Evolutionary conservation across 2,797 vertebrate species (phyloP).

Genomic region (Enteromius treurensis): DNA sequence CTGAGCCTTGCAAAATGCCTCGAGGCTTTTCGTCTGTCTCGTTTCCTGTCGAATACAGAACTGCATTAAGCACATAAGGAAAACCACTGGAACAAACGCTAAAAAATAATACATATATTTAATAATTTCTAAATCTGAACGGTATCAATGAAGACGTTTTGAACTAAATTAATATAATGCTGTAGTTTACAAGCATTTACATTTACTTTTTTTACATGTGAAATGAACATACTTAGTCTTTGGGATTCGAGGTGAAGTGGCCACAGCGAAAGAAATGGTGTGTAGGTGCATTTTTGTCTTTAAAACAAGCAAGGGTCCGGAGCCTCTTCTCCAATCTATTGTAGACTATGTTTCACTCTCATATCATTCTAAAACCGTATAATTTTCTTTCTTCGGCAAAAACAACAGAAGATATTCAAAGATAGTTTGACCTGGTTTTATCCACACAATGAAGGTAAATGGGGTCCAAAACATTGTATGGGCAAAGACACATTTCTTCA

Average conservation of each 20-base stretch:
- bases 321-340: neutral
- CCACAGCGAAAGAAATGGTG: neutral
- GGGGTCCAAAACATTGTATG: neutral
- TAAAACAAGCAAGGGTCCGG: neutral
- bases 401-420: neutral
- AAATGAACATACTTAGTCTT: neutral
- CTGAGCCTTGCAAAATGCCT: constrained; percentile 24
- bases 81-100: neutral
- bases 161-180: neutral
- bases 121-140: constrained; percentile 3
- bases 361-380: neutral
- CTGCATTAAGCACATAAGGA: constrained; percentile 1
- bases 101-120: neutral
- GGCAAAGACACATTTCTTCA: neutral
- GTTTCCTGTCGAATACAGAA: constrained; percentile 3
- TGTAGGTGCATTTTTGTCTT: neutral
- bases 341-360: neutral
- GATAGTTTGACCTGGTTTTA: neutral
- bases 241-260: neutral
- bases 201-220: neutral
- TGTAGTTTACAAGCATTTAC: neutral
- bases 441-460: neutral
- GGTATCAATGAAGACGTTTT: neutral
- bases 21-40: constrained; percentile 14
- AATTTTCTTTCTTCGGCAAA: neutral